Conservation (phyloP, 2,888 invertebrate genomes). For the Autographa gamma region DNA sequence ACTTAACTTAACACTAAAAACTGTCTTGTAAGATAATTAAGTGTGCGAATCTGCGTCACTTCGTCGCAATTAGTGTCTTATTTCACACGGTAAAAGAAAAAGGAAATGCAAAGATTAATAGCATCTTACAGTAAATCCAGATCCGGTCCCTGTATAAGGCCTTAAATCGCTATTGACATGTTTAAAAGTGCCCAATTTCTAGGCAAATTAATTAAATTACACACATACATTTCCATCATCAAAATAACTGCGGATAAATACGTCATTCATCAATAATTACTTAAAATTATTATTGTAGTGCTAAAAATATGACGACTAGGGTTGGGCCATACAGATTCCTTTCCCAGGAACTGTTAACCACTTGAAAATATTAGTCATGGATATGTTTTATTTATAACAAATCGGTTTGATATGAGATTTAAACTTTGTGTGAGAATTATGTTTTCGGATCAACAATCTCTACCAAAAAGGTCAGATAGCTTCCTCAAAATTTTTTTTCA, state of each 20-base stretch:
- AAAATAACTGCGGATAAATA: not conserved
- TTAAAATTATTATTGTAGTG: no score
- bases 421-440: not conserved
- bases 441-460: not conserved
- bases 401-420: not conserved
- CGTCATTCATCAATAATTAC: no score
- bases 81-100: conserved; percentile 34
- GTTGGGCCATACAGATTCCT: not conserved
- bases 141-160: no score
- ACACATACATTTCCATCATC: no score
- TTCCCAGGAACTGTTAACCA: not conserved
- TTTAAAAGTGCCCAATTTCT: no score
- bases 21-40: not conserved
- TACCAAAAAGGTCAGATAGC: conserved; percentile 4
- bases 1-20: not conserved
- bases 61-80: conserved; percentile 14
- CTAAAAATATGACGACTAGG: not conserved
- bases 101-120: conserved; percentile 18
- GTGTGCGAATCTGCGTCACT: conserved; percentile 8
- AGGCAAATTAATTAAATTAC: no score
- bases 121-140: no score
- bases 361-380: not conserved
- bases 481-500: not conserved
- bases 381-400: not conserved
- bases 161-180: no score